These are phyloP conservation scores for Acrobasis suavella DNA, from an alignment of 2,888 invertebrate species.

Conservation along the genomic window DNA sequence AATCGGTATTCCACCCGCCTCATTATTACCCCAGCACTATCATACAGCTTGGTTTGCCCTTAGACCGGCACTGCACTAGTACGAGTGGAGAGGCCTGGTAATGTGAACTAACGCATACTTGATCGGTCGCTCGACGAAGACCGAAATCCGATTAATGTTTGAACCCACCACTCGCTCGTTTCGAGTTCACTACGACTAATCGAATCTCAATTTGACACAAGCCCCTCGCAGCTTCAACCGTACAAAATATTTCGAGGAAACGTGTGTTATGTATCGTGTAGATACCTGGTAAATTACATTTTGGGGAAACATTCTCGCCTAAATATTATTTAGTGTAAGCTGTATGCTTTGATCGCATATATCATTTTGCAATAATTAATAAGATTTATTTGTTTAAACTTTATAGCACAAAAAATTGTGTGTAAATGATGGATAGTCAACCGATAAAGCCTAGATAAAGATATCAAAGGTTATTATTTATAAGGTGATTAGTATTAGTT, in stretches of 20 bases:
- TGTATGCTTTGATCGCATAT: not conserved
- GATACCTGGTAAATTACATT: not conserved
- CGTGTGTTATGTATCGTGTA: not conserved
- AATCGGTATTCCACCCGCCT: too few species aligned
- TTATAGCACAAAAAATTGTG: too few species aligned
- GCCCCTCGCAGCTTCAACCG: conserved; percentile 15
- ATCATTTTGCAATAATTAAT: not conserved
- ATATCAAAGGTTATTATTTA: too few species aligned
- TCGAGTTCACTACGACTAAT: conserved; percentile 63
- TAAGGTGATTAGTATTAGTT: too few species aligned
- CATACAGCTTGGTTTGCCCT: too few species aligned
- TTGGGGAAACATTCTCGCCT: not conserved
- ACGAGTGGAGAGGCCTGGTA: conserved; percentile 63
- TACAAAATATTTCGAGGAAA: not conserved
- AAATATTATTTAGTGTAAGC: not conserved
- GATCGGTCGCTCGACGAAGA: conserved; percentile 62
- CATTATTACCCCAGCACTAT: too few species aligned
- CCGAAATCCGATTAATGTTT: conserved; percentile 77
- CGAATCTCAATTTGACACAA: conserved; percentile 56
- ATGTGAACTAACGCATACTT: conserved; percentile 72
- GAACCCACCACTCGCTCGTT: conserved; percentile 59
- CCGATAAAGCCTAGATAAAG: too few species aligned
- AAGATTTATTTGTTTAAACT: too few species aligned
- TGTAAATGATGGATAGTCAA: too few species aligned
- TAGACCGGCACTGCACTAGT: conserved; percentile 32